These are phyloP conservation scores for Ptyas mucosa DNA, from an alignment of 2,113 vertebrate species.

Conservation along the genomic window DNA sequence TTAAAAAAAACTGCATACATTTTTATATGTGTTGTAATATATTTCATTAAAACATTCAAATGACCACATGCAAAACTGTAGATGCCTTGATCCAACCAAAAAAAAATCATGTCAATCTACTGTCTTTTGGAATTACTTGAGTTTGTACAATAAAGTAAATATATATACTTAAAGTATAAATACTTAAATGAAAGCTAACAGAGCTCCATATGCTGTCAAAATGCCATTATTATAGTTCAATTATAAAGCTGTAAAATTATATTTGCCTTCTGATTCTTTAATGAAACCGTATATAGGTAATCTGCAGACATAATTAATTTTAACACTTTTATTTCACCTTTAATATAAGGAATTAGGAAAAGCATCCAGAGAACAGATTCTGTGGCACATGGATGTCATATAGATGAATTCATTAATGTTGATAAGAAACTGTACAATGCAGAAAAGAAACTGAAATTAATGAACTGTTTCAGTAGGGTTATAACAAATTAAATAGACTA, in stretches of 20 bases:
- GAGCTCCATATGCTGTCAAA: neutral
- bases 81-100: neutral
- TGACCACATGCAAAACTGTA: neutral
- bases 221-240: neutral
- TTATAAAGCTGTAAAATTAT: neutral
- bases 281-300: neutral
- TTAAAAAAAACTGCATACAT: neutral
- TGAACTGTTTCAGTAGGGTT: neutral
- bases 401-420: neutral
- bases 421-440: neutral
- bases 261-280: neutral
- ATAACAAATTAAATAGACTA: neutral
- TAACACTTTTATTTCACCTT: neutral
- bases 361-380: neutral
- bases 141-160: neutral
- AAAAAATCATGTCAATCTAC: neutral
- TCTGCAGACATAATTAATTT: neutral
- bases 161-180: neutral
- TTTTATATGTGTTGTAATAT: neutral
- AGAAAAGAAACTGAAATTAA: neutral
- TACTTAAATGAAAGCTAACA: neutral
- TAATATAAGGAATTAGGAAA: neutral
- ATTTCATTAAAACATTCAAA: slow-evolving; percentile 10
- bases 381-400: neutral
- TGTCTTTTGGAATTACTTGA: neutral